Conservation (phyloP, 2,797 vertebrate genomes). For the Argentina silus region DNA sequence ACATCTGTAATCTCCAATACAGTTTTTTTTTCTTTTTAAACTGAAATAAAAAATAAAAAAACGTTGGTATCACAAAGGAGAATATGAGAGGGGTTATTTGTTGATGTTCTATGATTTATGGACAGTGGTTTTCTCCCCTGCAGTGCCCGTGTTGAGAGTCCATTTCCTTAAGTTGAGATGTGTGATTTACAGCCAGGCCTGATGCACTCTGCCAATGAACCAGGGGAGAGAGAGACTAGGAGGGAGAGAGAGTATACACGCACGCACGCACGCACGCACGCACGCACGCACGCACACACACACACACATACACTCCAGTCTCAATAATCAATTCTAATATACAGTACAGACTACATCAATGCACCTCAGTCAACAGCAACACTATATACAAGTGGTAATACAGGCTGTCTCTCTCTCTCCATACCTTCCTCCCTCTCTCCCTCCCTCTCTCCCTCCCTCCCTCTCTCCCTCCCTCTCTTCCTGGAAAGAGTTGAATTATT, state of each 20-base stretch:
- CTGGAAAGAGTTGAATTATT: constrained; percentile 4
- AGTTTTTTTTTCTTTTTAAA: too few species aligned
- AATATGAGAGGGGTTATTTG: background rate
- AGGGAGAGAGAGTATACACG: constrained; percentile 1
- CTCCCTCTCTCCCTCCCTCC: background rate
- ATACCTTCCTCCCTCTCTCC: background rate
- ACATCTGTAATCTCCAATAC: too few species aligned
- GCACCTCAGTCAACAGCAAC: too few species aligned
- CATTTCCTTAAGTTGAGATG: background rate
- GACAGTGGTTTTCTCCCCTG: background rate
- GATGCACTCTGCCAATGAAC: background rate
- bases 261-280: constrained; percentile 2
- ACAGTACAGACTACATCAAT: background rate
- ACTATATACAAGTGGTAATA: too few species aligned
- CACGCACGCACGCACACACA: constrained; percentile 3
- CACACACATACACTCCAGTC: constrained; percentile 1
- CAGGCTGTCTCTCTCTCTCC: background rate
- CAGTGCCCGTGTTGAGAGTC: background rate
- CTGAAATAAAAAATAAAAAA: too few species aligned
- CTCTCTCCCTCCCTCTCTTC: background rate
- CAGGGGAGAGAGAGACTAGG: background rate
- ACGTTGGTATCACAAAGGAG: too few species aligned
- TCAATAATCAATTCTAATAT: too few species aligned
- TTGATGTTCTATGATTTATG: background rate
- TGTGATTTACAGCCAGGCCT: background rate